These are phyloP conservation scores for Strigops habroptila DNA, from an alignment of 2,113 vertebrate species.

Conservation along the genomic window DNA sequence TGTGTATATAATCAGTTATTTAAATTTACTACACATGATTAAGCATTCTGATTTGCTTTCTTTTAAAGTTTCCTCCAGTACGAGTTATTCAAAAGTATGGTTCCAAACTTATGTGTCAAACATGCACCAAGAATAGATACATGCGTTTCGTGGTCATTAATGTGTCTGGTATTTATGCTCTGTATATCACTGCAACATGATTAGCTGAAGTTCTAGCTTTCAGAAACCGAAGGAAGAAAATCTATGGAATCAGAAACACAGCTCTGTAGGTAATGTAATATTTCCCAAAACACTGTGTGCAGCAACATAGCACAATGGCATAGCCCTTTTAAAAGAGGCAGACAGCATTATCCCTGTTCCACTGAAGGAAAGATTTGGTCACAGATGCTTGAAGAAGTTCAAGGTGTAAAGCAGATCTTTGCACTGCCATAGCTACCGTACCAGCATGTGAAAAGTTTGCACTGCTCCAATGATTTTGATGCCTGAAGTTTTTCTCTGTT, in stretches of 20 bases:
- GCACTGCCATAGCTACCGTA: background rate
- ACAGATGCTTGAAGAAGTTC: background rate
- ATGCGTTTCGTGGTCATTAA: background rate
- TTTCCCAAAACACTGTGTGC: background rate
- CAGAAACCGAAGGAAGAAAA: background rate
- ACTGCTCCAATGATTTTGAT: background rate
- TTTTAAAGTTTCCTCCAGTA: background rate
- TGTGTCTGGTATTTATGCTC: background rate
- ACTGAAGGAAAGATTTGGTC: background rate
- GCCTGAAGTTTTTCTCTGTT: background rate
- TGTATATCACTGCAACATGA: background rate
- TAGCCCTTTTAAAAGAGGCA: background rate
- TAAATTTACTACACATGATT: background rate
- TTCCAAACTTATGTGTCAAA: background rate
- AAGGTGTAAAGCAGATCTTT: background rate
- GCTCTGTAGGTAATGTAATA: background rate
- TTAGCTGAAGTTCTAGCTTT: background rate
- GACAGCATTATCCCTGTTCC: background rate
- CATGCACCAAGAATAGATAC: background rate
- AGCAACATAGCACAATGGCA: background rate
- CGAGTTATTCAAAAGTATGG: background rate
- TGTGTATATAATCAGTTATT: background rate
- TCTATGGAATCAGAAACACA: background rate
- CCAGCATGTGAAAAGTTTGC: background rate
- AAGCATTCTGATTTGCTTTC: background rate